Base-by-base conservation (phyloP, 1,140 invertebrate genomes). In the Drosophila orena region DNA sequence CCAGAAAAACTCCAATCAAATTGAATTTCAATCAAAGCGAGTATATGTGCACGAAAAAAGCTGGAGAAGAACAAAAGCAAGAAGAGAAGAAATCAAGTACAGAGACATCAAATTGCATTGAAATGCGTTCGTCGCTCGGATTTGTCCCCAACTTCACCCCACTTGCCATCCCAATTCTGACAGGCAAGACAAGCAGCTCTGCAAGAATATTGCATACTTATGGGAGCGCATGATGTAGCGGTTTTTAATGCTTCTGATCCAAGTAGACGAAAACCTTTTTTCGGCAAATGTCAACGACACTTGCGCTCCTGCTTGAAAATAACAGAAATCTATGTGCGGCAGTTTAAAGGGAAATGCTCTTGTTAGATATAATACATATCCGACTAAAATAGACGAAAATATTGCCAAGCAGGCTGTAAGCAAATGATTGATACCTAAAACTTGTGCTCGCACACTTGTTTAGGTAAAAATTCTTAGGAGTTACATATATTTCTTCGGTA, bases 161-260 rank as follows among this genome's bases (percentile, higher is more conserved):
- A 22, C 53, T 17, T 38, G 15, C 30, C 34, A 35, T 50, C 38
- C 34, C 52, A 38, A 46, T 58, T 38, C 43, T 65, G 64, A 84
- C 80, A 79, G 80, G 17, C 60, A 60, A 79, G 72, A 85, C 79
- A 71, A 84, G 74, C 80, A 84, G 46, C 65, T 72, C 71, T 55
- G 79, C 77, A 79, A 50, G 65, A 84, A 79, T 77, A 84, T 84
- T 84, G 80, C 80, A 85, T 84, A 84, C 77, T 84, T 84, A 79
- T 85, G 71, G 80, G 27, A 52, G 72, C 81, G 81, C 50, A 84
- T 84, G 80, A 84, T 84, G 76, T 84, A 84, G 80, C 80, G 81
- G 81, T 84, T 84, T 84, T 84, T 84, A 84, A 84, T 85, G 80
- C 77, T 68, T 76, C 56, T 35, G 37, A 57, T 56, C 54, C 74